Evolutionary conservation across 2,113 vertebrate genomes (phyloP), one percentile per base, ranked within the genome.

Genomic region (Myiopsitta monachus): DNA sequence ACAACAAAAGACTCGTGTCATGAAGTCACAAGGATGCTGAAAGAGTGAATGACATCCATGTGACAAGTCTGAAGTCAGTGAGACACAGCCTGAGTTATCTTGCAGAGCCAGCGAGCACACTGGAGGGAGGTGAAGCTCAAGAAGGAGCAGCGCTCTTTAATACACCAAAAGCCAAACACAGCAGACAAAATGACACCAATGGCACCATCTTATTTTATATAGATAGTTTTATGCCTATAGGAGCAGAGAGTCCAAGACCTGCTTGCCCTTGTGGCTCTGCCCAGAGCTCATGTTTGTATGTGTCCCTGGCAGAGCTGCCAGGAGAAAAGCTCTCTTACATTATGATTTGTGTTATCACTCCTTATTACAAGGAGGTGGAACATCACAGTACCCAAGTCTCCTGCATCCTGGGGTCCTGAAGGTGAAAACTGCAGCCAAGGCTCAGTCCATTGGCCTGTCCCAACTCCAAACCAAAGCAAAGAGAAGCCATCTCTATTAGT

Each of bases 371-470:
- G 31, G 33, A 86, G 6, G 18, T 9, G 14, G 30, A n/a, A 27
- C 8, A 47, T 66, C 59, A 41, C 0, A 1, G 14, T 38, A 41
- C 6, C 2, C 10, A 2, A 3, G 28, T 82, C 5, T 63, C 18
- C 80, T 64, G n/a, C 27, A 62, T 33, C 22, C 17, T 66, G 31
- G 19, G 4, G 4, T 0, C 3, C 47, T 44, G 27, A 79, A 19
- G 2, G 19, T 80, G 24, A 18, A 70, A 92, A 54, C 33, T 18
- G 11, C 27, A 66, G n/a, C 76, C 54, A 55, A 83, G 30, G 8
- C 27, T 73, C 30, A 30, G 39, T 21, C 3, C 14, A 22, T 18
- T 2, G 4, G 9, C 14, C 27, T n/a, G 27, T 63, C 22, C n/a
- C 41, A 27, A 23, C 88, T 82, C 52, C 52, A 88, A 72, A 57